Evolutionary conservation across 64 coral and sea anemone genomes (phyloP).

Genomic region (Montipora sp.): DNA sequence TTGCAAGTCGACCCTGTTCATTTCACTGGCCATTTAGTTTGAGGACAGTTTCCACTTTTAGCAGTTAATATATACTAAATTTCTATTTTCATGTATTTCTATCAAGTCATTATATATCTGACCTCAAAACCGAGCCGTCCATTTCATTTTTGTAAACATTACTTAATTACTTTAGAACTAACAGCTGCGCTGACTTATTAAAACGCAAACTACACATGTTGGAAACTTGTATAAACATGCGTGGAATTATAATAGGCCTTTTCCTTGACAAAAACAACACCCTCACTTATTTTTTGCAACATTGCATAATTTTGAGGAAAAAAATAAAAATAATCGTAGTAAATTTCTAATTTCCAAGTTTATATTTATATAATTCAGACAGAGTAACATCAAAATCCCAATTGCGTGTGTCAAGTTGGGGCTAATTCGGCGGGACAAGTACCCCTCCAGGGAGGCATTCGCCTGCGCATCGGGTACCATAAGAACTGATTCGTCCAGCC

Average conservation of each 20-base stretch:
- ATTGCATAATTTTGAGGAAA: neutral
- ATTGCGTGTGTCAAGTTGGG: too few relatives aligned
- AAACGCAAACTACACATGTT: slow-evolving; percentile 28
- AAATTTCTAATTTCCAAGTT: too few relatives aligned
- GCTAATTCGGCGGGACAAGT: too few relatives aligned
- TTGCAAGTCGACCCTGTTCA: too few relatives aligned
- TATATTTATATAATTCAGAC: too few relatives aligned
- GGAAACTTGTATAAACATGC: neutral
- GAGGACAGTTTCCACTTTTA: neutral
- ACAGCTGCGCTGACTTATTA: neutral
- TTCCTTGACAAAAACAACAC: slow-evolving; percentile 1
- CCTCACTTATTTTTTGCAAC: neutral
- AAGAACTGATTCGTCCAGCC: too few relatives aligned
- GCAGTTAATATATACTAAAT: neutral
- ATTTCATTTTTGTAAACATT: slow-evolving; percentile 17
- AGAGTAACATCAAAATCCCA: too few relatives aligned
- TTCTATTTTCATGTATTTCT: neutral
- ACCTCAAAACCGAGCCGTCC: neutral
- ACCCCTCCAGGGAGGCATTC: too few relatives aligned
- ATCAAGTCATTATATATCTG: neutral
- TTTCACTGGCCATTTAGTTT: too few relatives aligned
- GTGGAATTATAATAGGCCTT: neutral
- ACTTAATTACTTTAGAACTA: neutral
- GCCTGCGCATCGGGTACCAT: too few relatives aligned
- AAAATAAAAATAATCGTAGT: too few relatives aligned